Evolutionary conservation across 1,140 invertebrate species (phyloP), one percentile per base, ranked within the genome.

Genomic region (Eriocheir sinensis): DNA sequence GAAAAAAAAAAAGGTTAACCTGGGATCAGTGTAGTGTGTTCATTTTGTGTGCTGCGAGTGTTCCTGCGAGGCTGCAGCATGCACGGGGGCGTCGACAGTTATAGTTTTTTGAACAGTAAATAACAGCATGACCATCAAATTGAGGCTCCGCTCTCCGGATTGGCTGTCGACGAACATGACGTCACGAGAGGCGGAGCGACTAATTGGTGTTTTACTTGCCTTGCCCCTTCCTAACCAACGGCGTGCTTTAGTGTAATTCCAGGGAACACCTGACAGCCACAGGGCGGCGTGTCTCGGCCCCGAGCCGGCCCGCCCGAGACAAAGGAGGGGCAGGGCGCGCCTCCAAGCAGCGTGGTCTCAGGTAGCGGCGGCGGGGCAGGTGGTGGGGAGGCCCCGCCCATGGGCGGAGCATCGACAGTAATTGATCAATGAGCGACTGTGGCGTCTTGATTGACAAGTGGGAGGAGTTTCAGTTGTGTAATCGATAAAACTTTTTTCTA

Each of bases 401-500:
- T 85, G 85, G 92, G 92, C 53, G 92, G 92, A 88, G 92, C 92
- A 30, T 88, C 27, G 36, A 60, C 40, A 30, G 92, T 93, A 93
- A 93, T 93, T 93, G 92, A 94, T 91, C 93, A 94, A 94, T 90
- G 93, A 94, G 93, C 89, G 93, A 94, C 89, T 90, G 93, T 90
- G 72, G 88, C 32, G 85, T 89, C 85, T 94, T 94, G 93, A 94
- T 91, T 90, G 93, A 94, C 93, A 91, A 89, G 93, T 94, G 93
- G 92, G 92, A 79, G 92, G 92, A 93, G 92, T 89, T 86, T 93
- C 48, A 30, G 60, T 36, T 89, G 32, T 79, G 85, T 93, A 93
- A 93, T 93, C 92, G 89, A 93, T 93, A 85, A 81, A 89, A 93
- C 85, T 93, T 93, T 93, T 93, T 93, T 89, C 79, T 88, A 93